Conservation (phyloP, 2,113 vertebrate genomes). For the Toxotes jaculatrix region DNA sequence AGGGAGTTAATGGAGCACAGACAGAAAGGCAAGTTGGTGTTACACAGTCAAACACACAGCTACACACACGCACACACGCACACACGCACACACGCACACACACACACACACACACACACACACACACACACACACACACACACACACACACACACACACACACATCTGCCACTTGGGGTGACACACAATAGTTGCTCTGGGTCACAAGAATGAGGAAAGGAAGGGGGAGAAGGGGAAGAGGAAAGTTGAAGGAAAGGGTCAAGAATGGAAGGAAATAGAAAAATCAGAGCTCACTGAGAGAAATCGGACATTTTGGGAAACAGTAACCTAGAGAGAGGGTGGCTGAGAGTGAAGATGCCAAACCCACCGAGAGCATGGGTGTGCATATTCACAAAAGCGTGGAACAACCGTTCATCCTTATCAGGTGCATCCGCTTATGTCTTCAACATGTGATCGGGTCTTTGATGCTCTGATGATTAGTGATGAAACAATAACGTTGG, state of each 20-base stretch:
- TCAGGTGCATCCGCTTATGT: not conserved
- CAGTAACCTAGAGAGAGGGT: not conserved
- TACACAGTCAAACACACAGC: not conserved
- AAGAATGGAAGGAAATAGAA: not conserved
- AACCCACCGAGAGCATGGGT: not conserved
- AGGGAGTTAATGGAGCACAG: slow-evolving; percentile 73
- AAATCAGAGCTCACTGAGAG: not conserved
- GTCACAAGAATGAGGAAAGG: slow-evolving; percentile 16
- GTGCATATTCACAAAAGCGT: not conserved
- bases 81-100: no score
- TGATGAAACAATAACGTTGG: slow-evolving; percentile 54
- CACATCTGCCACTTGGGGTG: slow-evolving; percentile 28
- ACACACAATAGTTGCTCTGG: slow-evolving; percentile 8
- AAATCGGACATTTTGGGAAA: not conserved
- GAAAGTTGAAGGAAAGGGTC: slow-evolving; percentile 26
- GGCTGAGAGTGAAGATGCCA: not conserved
- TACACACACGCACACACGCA: not conserved
- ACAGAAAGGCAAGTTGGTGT: slow-evolving; percentile 34
- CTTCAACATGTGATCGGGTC: slow-evolving; percentile 18
- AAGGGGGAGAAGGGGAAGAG: not conserved
- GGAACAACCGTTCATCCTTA: not conserved
- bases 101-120: no score
- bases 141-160: no score
- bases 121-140: no score
- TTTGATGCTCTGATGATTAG: slow-evolving; percentile 54